These are phyloP conservation scores for Hemistola chrysoprasaria DNA, from an alignment of 2,888 invertebrate species.

Conservation along the genomic window DNA sequence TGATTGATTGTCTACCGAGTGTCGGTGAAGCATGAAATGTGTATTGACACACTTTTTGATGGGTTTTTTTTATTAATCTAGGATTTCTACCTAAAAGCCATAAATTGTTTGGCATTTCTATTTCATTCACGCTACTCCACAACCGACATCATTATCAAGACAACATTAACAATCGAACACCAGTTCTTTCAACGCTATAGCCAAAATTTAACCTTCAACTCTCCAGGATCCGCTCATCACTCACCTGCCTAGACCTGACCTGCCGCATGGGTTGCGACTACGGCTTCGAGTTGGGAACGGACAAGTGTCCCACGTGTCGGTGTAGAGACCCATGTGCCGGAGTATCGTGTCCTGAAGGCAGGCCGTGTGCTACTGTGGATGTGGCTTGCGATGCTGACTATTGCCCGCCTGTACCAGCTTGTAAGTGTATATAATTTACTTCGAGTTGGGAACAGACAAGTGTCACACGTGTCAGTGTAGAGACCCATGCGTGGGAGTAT, in stretches of 20 bases:
- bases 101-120: too few relatives aligned
- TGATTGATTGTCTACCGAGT: too few relatives aligned
- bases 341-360: slow-evolving; percentile 84
- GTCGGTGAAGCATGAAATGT: too few relatives aligned
- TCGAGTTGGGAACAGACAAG: slow-evolving; percentile 85
- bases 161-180: too few relatives aligned
- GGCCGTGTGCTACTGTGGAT: slow-evolving; percentile 91
- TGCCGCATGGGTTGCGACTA: slow-evolving; percentile 93
- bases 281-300: slow-evolving; percentile 87
- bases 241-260: slow-evolving; percentile 87
- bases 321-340: slow-evolving; percentile 91
- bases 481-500: slow-evolving; percentile 88
- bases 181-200: too few relatives aligned
- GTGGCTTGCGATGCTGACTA: slow-evolving; percentile 93
- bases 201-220: neutral
- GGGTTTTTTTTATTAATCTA: too few relatives aligned
- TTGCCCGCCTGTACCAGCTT: slow-evolving; percentile 93
- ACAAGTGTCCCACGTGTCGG: slow-evolving; percentile 89
- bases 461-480: slow-evolving; percentile 92
- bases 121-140: too few relatives aligned
- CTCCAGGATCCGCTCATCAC: slow-evolving; percentile 78
- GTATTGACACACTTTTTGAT: too few relatives aligned
- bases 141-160: too few relatives aligned
- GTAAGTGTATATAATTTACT: slow-evolving; percentile 74
- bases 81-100: too few relatives aligned